These are phyloP conservation scores for Cacoxenus indagator DNA, from an alignment of 2,888 invertebrate genomes.

Conservation along the genomic window DNA sequence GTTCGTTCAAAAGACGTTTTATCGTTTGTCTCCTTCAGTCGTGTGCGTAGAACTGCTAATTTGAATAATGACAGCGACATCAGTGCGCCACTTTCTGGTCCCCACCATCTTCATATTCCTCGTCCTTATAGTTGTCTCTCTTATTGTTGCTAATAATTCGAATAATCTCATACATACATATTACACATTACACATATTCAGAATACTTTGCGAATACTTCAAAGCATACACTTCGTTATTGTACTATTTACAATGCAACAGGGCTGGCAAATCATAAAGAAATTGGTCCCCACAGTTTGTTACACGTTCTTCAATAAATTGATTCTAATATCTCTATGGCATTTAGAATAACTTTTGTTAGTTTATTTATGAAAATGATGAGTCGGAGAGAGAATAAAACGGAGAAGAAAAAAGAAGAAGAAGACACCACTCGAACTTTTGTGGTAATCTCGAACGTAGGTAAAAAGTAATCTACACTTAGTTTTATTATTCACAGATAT, in stretches of 20 bases:
- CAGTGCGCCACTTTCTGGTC: conserved; percentile 57
- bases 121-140: neutral
- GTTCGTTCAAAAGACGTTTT: neutral
- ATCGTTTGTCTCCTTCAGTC: conserved; percentile 37
- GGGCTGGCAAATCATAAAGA: neutral
- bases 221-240: neutral
- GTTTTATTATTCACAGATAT: too few relatives aligned
- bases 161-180: conserved; percentile 4
- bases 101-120: conserved; percentile 24
- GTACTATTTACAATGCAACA: neutral
- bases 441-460: too few relatives aligned
- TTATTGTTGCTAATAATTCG: neutral
- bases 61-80: conserved; percentile 63
- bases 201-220: neutral
- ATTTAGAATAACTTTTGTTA: too few relatives aligned
- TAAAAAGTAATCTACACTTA: too few relatives aligned
- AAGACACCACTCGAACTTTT: too few relatives aligned
- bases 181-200: neutral
- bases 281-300: too few relatives aligned
- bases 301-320: too few relatives aligned
- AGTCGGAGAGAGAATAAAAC: too few relatives aligned
- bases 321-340: too few relatives aligned
- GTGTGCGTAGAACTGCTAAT: conserved; percentile 57
- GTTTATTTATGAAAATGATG: too few relatives aligned
- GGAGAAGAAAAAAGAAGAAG: too few relatives aligned